phyloP scores from a whole-genome alignment of 2,888 invertebrate genomes.

The Cinara cedri region DNA sequence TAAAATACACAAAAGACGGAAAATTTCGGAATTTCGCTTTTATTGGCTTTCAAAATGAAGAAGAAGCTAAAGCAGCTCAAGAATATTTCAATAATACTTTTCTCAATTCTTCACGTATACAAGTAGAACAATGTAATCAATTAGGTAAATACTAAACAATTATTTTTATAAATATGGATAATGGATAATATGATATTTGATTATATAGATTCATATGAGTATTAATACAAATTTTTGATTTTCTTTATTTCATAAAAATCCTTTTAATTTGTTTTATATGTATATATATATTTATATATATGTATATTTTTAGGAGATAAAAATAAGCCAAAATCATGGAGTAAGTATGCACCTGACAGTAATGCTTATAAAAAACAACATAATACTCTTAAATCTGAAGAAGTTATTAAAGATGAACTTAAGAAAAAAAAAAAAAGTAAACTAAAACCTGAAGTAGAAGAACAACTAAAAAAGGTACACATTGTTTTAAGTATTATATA shows the following conservation, averaged over 20 bases:
- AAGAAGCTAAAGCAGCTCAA: conserved; percentile 78
- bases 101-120: conserved; percentile 81
- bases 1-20: conserved; percentile 91
- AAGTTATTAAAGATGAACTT: conserved; percentile 61
- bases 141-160: conserved; percentile 58
- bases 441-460: conserved; percentile 61
- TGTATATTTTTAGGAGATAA: conserved; percentile 65
- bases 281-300: background rate
- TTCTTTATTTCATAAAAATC: background rate
- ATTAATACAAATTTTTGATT: too few relatives aligned
- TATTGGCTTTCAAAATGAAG: conserved; percentile 83
- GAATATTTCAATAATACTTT: conserved; percentile 83
- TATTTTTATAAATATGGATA: background rate
- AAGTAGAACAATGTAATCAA: conserved; percentile 61
- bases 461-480: conserved; percentile 57
- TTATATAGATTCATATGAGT: too few relatives aligned
- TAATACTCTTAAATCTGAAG: conserved; percentile 61
- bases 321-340: conserved; percentile 88
- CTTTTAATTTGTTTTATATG: too few relatives aligned
- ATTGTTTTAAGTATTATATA: background rate
- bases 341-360: conserved; percentile 85
- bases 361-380: conserved; percentile 69
- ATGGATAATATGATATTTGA: too few relatives aligned
- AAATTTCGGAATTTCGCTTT: conserved; percentile 93
- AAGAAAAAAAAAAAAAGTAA: conserved; percentile 61